Percentiles rank a stretch among this genome's conserved stretches.
Evolutionary conservation across 2,113 vertebrate genomes (phyloP).

Genomic region (Phylloscopus trochiloides): DNA sequence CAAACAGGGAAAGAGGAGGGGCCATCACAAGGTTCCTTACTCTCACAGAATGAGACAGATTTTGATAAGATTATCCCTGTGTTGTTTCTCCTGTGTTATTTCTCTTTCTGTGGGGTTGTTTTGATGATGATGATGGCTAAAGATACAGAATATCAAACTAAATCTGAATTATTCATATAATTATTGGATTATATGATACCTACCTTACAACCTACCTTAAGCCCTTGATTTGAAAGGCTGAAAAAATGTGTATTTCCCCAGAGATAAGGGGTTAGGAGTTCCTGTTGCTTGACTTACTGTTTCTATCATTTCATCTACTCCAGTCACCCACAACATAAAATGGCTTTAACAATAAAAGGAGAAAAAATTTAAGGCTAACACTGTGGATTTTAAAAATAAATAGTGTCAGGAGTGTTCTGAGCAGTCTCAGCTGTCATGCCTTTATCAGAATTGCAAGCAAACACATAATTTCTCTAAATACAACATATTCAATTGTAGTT

Average conservation of each 20-base stretch:
- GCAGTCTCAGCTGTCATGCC: not conserved
- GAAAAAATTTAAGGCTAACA: not conserved
- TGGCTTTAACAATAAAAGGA: not conserved
- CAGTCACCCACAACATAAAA: not conserved
- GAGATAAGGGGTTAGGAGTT: not conserved
- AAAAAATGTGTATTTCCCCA: not conserved
- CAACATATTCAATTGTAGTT: not conserved
- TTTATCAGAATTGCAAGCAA: not conserved
- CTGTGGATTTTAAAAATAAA: not conserved
- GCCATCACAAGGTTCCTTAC: not conserved
- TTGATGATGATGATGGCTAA: not conserved
- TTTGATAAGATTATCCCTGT: not conserved
- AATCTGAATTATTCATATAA: not conserved
- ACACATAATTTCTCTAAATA: not conserved
- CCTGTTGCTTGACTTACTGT: not conserved
- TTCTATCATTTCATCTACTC: not conserved
- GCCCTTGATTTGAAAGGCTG: not conserved
- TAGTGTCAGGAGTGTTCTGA: not conserved
- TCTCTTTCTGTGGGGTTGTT: not conserved
- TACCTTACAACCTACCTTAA: not conserved
- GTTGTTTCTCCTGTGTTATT: not conserved
- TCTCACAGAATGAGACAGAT: not conserved
- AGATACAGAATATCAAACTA: not conserved
- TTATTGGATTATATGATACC: not conserved
- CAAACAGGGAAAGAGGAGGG: not conserved